Evolutionary conservation across 2,888 invertebrate species (phyloP).

Genomic region (Cheiracanthium punctorium): DNA sequence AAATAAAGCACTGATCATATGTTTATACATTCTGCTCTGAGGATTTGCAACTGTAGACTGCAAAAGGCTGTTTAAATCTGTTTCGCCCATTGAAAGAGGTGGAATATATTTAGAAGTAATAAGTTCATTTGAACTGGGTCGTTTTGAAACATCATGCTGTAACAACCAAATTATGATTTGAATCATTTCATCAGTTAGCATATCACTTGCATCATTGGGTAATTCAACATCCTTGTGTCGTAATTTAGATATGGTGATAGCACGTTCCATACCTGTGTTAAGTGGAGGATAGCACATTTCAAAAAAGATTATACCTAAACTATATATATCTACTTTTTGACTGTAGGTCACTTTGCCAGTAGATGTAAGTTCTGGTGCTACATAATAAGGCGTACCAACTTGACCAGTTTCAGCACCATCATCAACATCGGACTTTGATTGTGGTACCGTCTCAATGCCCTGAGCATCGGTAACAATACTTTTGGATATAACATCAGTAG

Average conservation of each 20-base stretch:
- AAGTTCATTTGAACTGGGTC: constrained; percentile 91
- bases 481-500: constrained; percentile 76
- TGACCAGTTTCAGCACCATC: constrained; percentile 81
- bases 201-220: constrained; percentile 82
- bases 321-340: constrained; percentile 86
- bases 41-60: constrained; percentile 88
- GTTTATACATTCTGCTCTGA: constrained; percentile 85
- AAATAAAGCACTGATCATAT: constrained; percentile 76
- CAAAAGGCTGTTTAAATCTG: constrained; percentile 87
- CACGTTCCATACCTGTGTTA: constrained; percentile 91
- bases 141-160: constrained; percentile 86
- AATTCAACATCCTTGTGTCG: constrained; percentile 83
- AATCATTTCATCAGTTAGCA: constrained; percentile 78
- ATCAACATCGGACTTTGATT: constrained; percentile 57
- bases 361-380: constrained; percentile 90
- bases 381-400: constrained; percentile 96
- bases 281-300: constrained; percentile 95
- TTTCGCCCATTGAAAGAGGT: constrained; percentile 89
- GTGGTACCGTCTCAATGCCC: constrained; percentile 12
- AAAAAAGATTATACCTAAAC: constrained; percentile 92
- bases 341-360: constrained; percentile 85
- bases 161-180: constrained; percentile 82
- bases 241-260: constrained; percentile 84
- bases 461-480: constrained; percentile 25
- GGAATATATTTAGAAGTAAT: constrained; percentile 89